phyloP scores from a whole-genome alignment of 2,888 invertebrate genomes.

The Rhingia campestris region DNA sequence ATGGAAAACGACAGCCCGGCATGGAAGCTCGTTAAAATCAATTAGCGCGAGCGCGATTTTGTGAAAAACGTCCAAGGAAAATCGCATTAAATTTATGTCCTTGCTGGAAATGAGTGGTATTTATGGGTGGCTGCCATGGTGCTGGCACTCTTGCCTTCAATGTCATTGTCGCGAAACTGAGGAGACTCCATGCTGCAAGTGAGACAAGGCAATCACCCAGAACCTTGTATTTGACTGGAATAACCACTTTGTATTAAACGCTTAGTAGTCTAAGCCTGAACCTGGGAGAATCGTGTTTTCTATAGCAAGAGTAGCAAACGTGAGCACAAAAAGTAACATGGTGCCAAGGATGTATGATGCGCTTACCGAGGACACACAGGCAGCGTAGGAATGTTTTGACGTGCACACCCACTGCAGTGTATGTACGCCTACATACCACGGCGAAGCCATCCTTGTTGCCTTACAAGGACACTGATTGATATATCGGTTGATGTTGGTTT shows the following conservation, averaged over 20 bases:
- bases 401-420: slow-evolving; percentile 9
- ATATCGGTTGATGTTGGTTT: slow-evolving; percentile 52
- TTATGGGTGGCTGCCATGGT: slow-evolving; percentile 53
- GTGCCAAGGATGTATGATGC: slow-evolving; percentile 48
- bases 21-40: slow-evolving; percentile 72
- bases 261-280: slow-evolving; percentile 41
- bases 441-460: slow-evolving; percentile 48
- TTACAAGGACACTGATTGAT: slow-evolving; percentile 66
- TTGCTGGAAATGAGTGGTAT: slow-evolving; percentile 59
- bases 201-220: slow-evolving; percentile 38
- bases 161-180: slow-evolving; percentile 11
- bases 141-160: background rate
- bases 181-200: slow-evolving; percentile 45
- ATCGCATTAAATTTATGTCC: slow-evolving; percentile 73
- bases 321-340: slow-evolving; percentile 27
- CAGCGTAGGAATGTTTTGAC: slow-evolving; percentile 16
- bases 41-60: slow-evolving; percentile 70
- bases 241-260: slow-evolving; percentile 53
- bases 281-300: slow-evolving; percentile 23
- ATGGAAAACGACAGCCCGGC: slow-evolving; percentile 53
- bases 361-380: slow-evolving; percentile 23
- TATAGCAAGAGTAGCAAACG: background rate
- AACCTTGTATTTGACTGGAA: slow-evolving; percentile 36
- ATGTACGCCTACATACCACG: slow-evolving; percentile 16
- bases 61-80: slow-evolving; percentile 68